Conservation (phyloP, 2,113 vertebrate species). For the Coryphaenoides rupestris region DNA sequence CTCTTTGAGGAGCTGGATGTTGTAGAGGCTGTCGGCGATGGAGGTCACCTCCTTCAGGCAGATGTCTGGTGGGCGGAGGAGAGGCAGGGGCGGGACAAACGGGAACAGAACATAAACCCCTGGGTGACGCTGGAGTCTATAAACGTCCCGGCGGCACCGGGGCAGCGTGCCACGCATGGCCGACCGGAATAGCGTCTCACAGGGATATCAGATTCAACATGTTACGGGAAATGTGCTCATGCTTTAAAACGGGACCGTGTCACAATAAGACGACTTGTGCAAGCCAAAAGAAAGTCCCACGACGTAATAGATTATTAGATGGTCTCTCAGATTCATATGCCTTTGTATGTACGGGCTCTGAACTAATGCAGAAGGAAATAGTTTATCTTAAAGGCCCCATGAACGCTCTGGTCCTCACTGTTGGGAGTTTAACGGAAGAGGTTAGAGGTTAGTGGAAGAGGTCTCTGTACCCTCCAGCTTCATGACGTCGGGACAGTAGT, state of each 20-base stretch:
- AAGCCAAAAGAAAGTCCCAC: too few species aligned
- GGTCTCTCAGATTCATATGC: too few species aligned
- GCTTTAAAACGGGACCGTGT: too few species aligned
- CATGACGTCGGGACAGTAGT: slow-evolving; percentile 92
- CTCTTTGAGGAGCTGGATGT: slow-evolving; percentile 88
- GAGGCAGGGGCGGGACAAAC: slow-evolving; percentile 22
- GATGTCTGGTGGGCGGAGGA: slow-evolving; percentile 80
- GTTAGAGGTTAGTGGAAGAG: too few species aligned
- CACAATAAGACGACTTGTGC: too few species aligned
- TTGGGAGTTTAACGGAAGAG: too few species aligned
- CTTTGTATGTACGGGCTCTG: too few species aligned
- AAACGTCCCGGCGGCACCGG: slow-evolving; percentile 45
- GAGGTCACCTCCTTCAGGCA: slow-evolving; percentile 92
- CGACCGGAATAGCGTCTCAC: slow-evolving; percentile 36
- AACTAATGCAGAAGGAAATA: too few species aligned
- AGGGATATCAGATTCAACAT: slow-evolving; percentile 24
- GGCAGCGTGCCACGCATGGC: slow-evolving; percentile 23
- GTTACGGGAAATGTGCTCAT: slow-evolving; percentile 1
- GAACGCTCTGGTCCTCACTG: too few species aligned
- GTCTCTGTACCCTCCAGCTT: slow-evolving; percentile 91
- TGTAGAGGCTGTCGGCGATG: slow-evolving; percentile 91
- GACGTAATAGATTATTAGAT: too few species aligned
- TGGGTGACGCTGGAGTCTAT: slow-evolving; percentile 32
- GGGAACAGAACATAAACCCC: slow-evolving; percentile 24
- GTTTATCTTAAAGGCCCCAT: too few species aligned